Base-by-base conservation (phyloP, 2,888 invertebrate genomes). In the Sphaeridia pumilis region DNA sequence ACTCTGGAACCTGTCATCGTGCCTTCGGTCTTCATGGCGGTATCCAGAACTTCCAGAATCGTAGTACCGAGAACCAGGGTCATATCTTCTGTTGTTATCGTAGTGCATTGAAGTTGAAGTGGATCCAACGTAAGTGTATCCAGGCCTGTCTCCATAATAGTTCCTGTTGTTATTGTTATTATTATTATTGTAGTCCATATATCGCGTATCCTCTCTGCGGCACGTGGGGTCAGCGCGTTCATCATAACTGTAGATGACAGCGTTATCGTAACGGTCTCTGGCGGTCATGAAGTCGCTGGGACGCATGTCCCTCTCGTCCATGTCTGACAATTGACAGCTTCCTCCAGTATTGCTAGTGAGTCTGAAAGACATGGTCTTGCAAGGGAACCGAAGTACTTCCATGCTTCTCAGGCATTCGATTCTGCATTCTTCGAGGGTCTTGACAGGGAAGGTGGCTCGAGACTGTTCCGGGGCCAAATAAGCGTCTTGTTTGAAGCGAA, bases 381-480 rank as follows among this genome's bases (percentile, higher is more conserved):
- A 61, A 12, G 57, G 54, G 38, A 61, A 61, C 24, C 61, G 41
- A 10, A 61, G 55, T 14, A 62, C 61, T 21, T 62, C 57, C 17
- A 58, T 22, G 24, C 57, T 53, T 28, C 59, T 17, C 1, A 59
- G 31, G 38, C 61, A 62, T 43, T 62, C 61, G 12, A 60, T 42
- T 25, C 58, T 52, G 41, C 61, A 62, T 48, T 62, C 62, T 12
- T 62, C 59, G 14, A 62, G 25, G 10, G 57, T 60, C 34, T 62
- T 62, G 4, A 59, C 60, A 7, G 62, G 62, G 44, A 62, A 62
- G 3, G 57, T 54, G 14, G 62, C 62, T 20, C 61, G 42, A 1
- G 58, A 50, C 34, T 52, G 46, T 26, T 56, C 54, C 1, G 46
- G 50, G 7, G 54, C 50, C n/a, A 56, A 44, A 41, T 56, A 56